Base-by-base conservation (phyloP, 2,113 vertebrate species). In the Vicugna pacos region DNA sequence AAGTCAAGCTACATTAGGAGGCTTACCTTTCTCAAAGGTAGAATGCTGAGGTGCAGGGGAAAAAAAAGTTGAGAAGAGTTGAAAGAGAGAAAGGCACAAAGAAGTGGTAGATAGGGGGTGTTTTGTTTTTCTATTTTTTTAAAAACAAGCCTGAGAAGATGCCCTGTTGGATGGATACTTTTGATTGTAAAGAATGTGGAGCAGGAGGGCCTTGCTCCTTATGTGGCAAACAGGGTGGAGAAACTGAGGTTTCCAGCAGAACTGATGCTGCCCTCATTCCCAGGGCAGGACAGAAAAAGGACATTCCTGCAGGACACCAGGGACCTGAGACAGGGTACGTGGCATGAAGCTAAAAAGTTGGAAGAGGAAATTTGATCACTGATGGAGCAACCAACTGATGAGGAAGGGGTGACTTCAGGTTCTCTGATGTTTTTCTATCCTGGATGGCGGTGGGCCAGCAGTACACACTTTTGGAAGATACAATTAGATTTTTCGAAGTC, bases 1-100 rank as follows among this genome's bases (percentile, higher is more conserved):
- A 98, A 98, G 98, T 98, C 98, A 98, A 97, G 95, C 38, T 5
- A 8, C 97, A 97, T 98, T 97, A 96, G 82, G 70, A 69, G 94
- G 88, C 3, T 22, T 72, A 97, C 94, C 97, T 96, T 20, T 8
- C 79, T 91, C 65, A 93, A 96, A 95, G 97, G 97, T 92, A 95
- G 97, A 95, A 96, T 48, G 85, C 93, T 85, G 77, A 90, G 50
- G 58, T 38, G 30, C 13, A 12, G 10, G 19, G 38, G 62, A 69
- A 56, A 70, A 69, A 80, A 26, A 7, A 50, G 9, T 58, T 24
- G 26, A 82, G 92, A 95, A 86, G 24, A 56, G 42, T 9, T 69
- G 58, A 83, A 67, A 82, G 58, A 90, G 77, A 94, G 67, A 42
- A 85, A 80, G 75, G 96, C 79, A 87, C 91, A 93, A 54, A 30